phyloP scores from a whole-genome alignment of 1,140 invertebrate species.

The Phymorhynchus buccinoides region DNA sequence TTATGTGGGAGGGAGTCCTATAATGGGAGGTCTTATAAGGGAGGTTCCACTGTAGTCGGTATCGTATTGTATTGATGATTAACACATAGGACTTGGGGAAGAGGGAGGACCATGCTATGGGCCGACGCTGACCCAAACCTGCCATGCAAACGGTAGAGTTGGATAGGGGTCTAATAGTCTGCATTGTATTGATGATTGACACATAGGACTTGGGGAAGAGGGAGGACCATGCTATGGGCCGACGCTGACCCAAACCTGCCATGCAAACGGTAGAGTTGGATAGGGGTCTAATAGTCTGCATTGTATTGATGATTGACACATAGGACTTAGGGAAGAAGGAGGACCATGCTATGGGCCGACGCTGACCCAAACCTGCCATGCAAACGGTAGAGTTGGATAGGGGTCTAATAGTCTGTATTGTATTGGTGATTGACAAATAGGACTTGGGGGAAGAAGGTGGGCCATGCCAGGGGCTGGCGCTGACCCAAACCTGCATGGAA shows the following conservation, averaged over 20 bases:
- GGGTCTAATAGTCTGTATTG: too few relatives aligned
- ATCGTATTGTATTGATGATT: slow-evolving; percentile 38
- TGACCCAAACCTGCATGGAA: slow-evolving; percentile 65
- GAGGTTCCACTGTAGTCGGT: too few relatives aligned
- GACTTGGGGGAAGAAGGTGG: slow-evolving; percentile 69
- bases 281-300: too few relatives aligned
- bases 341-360: too few relatives aligned
- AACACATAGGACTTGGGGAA: slow-evolving; percentile 67
- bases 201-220: slow-evolving; percentile 69
- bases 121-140: slow-evolving; percentile 63
- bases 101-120: slow-evolving; percentile 61
- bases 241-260: slow-evolving; percentile 64
- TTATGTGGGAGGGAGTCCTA: too few relatives aligned
- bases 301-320: slow-evolving; percentile 35
- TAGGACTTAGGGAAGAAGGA: too few relatives aligned
- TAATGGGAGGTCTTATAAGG: too few relatives aligned
- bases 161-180: too few relatives aligned
- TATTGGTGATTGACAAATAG: slow-evolving; percentile 31
- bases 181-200: slow-evolving; percentile 37
- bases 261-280: too few relatives aligned
- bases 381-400: too few relatives aligned
- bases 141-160: too few relatives aligned
- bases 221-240: slow-evolving; percentile 59
- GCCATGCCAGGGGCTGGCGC: slow-evolving; percentile 61
- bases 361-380: too few relatives aligned